These are phyloP conservation scores for Reinhardtius hippoglossoides DNA, from an alignment of 2,113 vertebrate species.

Conservation along the genomic window DNA sequence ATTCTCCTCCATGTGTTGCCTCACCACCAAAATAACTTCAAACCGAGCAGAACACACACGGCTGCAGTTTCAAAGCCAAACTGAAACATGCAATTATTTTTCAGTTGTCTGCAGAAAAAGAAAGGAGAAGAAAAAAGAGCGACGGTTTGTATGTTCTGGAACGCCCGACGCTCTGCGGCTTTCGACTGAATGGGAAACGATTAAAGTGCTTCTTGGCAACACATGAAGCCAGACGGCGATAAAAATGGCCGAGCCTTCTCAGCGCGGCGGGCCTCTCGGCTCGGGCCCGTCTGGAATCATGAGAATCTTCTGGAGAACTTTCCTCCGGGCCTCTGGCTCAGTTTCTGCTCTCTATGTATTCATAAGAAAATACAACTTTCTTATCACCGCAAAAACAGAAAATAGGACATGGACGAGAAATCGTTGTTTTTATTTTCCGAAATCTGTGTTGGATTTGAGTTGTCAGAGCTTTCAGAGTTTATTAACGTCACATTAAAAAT, in stretches of 20 bases:
- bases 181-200: constrained; percentile 66
- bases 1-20: constrained; percentile 31
- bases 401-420: too few species aligned
- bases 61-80: constrained; percentile 28
- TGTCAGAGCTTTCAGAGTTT: too few species aligned
- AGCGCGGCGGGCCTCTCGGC: constrained; percentile 17
- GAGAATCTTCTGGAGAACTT: constrained; percentile 43
- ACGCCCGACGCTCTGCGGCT: constrained; percentile 49
- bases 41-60: constrained; percentile 28
- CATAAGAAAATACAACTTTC: too few species aligned
- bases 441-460: too few species aligned
- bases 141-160: constrained; percentile 60
- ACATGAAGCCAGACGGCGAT: constrained; percentile 58
- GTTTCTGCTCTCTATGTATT: background rate
- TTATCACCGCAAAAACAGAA: too few species aligned
- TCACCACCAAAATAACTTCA: constrained; percentile 44
- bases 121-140: background rate
- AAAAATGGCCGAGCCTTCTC: constrained; percentile 55
- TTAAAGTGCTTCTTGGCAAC: constrained; percentile 66
- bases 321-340: background rate
- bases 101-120: constrained; percentile 40
- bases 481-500: too few species aligned
- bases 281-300: constrained; percentile 31
- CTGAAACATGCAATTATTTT: constrained; percentile 61
- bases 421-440: too few species aligned